Evolutionary conservation across 2,113 vertebrate genomes (phyloP).

Genomic region (Xiphophorus couchianus): DNA sequence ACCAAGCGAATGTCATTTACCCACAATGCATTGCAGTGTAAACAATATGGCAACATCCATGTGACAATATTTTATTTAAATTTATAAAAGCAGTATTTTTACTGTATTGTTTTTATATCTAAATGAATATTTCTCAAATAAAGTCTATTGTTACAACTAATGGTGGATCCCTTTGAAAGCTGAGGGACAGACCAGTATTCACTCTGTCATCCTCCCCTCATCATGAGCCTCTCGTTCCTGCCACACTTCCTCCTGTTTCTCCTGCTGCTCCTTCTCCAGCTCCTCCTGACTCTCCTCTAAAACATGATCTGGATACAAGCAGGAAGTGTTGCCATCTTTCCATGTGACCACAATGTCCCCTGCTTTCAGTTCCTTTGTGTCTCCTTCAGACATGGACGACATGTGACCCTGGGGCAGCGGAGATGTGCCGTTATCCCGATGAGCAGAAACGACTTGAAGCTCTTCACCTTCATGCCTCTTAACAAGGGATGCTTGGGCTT

Average conservation of each 20-base stretch:
- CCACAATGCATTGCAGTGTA: too few relatives aligned
- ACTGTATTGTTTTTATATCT: too few relatives aligned
- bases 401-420: slow-evolving; percentile 1
- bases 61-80: too few relatives aligned
- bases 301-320: slow-evolving; percentile 60
- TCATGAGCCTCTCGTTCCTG: slow-evolving; percentile 4
- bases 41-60: too few relatives aligned
- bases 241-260: neutral
- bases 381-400: slow-evolving; percentile 9
- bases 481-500: slow-evolving; percentile 34
- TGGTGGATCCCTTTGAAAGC: neutral
- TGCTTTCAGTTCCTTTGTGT: slow-evolving; percentile 18
- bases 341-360: slow-evolving; percentile 78
- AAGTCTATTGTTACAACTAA: too few relatives aligned
- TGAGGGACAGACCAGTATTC: neutral
- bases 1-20: too few relatives aligned
- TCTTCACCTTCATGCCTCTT: slow-evolving; percentile 38
- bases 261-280: neutral
- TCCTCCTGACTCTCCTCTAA: slow-evolving; percentile 56
- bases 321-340: slow-evolving; percentile 79
- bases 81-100: too few relatives aligned
- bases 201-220: slow-evolving; percentile 8
- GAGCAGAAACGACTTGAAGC: slow-evolving; percentile 26
- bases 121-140: too few relatives aligned
- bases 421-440: slow-evolving; percentile 12